Conservation (phyloP, 2,888 invertebrate genomes). For the Escarpia spicata region DNA sequence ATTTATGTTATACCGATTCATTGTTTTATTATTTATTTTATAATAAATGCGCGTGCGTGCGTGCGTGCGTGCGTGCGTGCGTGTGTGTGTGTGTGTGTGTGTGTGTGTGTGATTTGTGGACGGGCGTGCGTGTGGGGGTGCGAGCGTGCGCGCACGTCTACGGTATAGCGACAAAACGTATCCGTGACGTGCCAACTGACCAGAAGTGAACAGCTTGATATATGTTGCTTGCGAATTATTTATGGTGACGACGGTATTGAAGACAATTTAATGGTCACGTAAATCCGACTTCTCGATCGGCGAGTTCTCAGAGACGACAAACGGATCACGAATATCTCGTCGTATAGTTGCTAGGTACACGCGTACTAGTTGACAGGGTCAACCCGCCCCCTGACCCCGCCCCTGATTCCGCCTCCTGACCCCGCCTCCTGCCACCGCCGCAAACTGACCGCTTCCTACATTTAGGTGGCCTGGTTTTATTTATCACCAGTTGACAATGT, state of each 20-base stretch:
- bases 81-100: too few relatives aligned
- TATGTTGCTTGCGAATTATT: neutral
- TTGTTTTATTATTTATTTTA: too few relatives aligned
- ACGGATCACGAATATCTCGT: neutral
- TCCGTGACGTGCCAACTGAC: neutral
- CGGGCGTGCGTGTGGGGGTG: neutral
- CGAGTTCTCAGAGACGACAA: neutral
- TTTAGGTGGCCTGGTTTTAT: neutral
- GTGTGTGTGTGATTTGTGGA: too few relatives aligned
- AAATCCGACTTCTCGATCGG: neutral
- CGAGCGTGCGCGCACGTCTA: neutral
- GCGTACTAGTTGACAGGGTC: neutral
- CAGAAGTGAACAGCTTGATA: neutral
- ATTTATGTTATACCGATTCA: too few relatives aligned
- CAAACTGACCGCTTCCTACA: neutral
- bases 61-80: too few relatives aligned
- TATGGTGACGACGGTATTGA: neutral
- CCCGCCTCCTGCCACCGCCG: neutral
- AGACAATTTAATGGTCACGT: neutral
- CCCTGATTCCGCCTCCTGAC: neutral
- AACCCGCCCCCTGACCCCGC: neutral
- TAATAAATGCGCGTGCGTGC: too few relatives aligned
- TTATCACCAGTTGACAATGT: neutral
- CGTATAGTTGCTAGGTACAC: neutral
- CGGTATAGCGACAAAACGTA: neutral